A percentile compares a stretch with the other conserved stretches of the same genome.
These are phyloP conservation scores for Pomacea maculata DNA, from an alignment of 1,140 invertebrate genomes.

Conservation along the genomic window DNA sequence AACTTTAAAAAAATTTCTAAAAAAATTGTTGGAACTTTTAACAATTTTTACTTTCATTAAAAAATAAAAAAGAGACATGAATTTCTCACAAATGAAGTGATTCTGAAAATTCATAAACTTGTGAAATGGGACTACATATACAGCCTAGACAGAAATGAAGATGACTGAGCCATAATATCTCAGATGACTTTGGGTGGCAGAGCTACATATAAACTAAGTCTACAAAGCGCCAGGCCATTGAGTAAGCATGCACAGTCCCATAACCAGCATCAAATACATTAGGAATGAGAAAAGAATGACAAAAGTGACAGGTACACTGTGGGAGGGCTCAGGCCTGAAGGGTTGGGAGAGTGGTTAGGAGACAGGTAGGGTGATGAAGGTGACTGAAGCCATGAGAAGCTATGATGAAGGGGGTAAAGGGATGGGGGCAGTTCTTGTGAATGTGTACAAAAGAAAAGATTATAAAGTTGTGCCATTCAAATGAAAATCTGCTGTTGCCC, in stretches of 20 bases:
- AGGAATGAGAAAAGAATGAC: not conserved
- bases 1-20: too few species aligned
- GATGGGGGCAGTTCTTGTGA: slow-evolving; percentile 8
- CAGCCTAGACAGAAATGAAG: too few species aligned
- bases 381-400: too few species aligned
- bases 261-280: not conserved
- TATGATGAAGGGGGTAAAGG: not conserved
- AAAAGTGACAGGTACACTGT: not conserved
- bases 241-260: slow-evolving; percentile 31
- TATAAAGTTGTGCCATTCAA: not conserved
- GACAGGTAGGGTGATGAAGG: not conserved
- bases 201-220: slow-evolving; percentile 14
- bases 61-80: too few species aligned
- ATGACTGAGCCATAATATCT: too few species aligned
- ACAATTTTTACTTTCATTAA: too few species aligned
- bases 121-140: too few species aligned
- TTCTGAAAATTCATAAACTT: too few species aligned
- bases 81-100: too few species aligned
- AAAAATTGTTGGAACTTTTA: too few species aligned
- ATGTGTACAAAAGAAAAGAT: not conserved
- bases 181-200: slow-evolving; percentile 10
- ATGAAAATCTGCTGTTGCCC: slow-evolving; percentile 1
- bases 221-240: slow-evolving; percentile 30
- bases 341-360: not conserved
- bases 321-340: not conserved